Base-by-base conservation (phyloP, 2,888 invertebrate species). In the Octonoba sinensis region DNA sequence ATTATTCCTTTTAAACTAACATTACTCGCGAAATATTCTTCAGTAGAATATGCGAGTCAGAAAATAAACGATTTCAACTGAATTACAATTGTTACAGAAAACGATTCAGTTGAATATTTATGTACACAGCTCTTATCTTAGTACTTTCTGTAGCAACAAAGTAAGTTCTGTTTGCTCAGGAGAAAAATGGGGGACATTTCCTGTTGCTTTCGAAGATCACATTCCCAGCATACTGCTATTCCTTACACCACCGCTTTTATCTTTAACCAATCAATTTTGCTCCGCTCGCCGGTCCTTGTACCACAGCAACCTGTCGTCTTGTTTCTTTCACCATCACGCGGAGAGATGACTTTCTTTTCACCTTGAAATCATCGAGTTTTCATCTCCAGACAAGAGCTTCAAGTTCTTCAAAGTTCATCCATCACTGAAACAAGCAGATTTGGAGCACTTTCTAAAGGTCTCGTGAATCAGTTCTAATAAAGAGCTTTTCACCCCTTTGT, bases 341-440 rank as follows among this genome's bases (percentile, higher is more conserved):
- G 27, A 46, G 59, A 46, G 59, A 74, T 66, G 76, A 77, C 76
- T 77, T 77, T 77, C 76, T 77, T 77, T 77, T 77, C 76, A 77
- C 76, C 76, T 77, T 77, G 76, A 47, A 64, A 70, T 64, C 60
- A 57, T 64, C 72, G 62, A 72, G 65, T 51, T 20, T 57, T 22
- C 64, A 65, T 73, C 73, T 65, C 65, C 22, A 73, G 65, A 65
- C 73, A 73, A 73, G 73, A 73, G 73, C 54, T 16, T 24, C 46
- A 24, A 46, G 3, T 16, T 36, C 46, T 66, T 59, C 66, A 36
- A 54, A 73, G 44, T 49, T 59, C 74, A 75, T 75, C 74, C 73
- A 73, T 73, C 66, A 66, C 66, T n/a, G 59, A 59, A 75, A 75
- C 74, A 75, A 75, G 74, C 57, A 66, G 56, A 47, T 72, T 62